These are phyloP conservation scores for Hymenochirus boettgeri DNA, from an alignment of 2,113 vertebrate species.

Conservation along the genomic window DNA sequence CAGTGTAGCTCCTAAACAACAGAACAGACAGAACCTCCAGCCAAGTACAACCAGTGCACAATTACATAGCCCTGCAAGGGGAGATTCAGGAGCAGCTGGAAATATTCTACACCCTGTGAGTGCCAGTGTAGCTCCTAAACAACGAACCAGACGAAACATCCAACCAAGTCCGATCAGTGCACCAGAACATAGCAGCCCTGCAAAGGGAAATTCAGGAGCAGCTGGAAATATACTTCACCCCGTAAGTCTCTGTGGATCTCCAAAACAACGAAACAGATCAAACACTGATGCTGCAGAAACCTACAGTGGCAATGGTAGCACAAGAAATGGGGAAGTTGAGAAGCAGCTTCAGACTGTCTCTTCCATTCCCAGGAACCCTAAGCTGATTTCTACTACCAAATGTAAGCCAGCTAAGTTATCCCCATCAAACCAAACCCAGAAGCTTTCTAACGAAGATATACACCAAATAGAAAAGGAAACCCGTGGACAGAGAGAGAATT, in stretches of 20 bases:
- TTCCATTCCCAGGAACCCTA: not conserved
- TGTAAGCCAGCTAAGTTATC: not conserved
- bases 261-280: not conserved
- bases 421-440: not conserved
- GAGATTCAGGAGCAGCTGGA: too few relatives aligned
- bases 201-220: too few relatives aligned
- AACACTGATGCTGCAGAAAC: not conserved
- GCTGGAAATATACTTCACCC: not conserved
- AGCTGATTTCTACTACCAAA: not conserved
- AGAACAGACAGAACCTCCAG: too few relatives aligned
- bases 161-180: too few relatives aligned
- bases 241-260: not conserved
- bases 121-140: not conserved
- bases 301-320: not conserved
- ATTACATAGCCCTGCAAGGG: too few relatives aligned
- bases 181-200: too few relatives aligned
- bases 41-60: too few relatives aligned
- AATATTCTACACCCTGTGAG: too few relatives aligned
- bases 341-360: not conserved
- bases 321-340: not conserved
- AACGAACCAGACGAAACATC: too few relatives aligned
- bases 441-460: conserved; percentile 35
- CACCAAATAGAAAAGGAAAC: conserved; percentile 64
- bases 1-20: not conserved
- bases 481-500: conserved; percentile 66